Evolutionary conservation across 2,888 invertebrate species (phyloP).

Genomic region (Eudemis profundana): DNA sequence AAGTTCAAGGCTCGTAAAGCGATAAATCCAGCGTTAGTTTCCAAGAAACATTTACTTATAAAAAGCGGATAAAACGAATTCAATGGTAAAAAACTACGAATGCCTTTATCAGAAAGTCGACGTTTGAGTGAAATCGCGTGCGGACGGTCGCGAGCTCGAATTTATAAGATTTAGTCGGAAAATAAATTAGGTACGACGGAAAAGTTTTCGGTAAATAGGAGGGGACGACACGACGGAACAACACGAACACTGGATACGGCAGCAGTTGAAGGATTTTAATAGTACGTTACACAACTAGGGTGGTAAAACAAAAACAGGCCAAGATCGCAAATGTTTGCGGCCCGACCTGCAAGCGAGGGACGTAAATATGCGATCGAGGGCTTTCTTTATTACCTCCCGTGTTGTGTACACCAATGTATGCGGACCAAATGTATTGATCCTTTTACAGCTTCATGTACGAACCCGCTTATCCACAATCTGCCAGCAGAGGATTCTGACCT

Average conservation of each 20-base stretch:
- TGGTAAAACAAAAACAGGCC: no score
- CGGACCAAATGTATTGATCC: no score
- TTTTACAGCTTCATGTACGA: no score
- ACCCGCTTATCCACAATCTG: no score
- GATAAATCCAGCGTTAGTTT: constrained; percentile 4
- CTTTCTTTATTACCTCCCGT: no score
- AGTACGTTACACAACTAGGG: no score
- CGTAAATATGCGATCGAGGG: no score
- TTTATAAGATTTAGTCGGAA: constrained; percentile 82
- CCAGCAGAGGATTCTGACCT: no score
- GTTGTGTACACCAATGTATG: no score
- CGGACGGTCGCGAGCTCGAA: constrained; percentile 72
- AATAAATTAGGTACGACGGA: constrained; percentile 82
- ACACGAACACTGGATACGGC: constrained; percentile 43
- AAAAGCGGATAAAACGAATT: constrained; percentile 33
- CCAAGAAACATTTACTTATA: constrained; percentile 24
- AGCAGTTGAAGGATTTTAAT: constrained; percentile 3
- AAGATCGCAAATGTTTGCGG: no score
- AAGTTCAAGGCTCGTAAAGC: constrained; percentile 15
- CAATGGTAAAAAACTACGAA: constrained; percentile 54
- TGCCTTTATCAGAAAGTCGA: constrained; percentile 79
- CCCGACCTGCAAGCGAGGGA: no score
- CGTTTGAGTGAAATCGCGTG: constrained; percentile 81
- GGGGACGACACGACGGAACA: constrained; percentile 53
- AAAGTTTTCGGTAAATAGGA: constrained; percentile 80